A percentile compares a stretch with the other conserved stretches of the same genome.
These are phyloP conservation scores for Malthinus seriepunctatus DNA, from an alignment of 2,888 invertebrate species.

Conservation along the genomic window DNA sequence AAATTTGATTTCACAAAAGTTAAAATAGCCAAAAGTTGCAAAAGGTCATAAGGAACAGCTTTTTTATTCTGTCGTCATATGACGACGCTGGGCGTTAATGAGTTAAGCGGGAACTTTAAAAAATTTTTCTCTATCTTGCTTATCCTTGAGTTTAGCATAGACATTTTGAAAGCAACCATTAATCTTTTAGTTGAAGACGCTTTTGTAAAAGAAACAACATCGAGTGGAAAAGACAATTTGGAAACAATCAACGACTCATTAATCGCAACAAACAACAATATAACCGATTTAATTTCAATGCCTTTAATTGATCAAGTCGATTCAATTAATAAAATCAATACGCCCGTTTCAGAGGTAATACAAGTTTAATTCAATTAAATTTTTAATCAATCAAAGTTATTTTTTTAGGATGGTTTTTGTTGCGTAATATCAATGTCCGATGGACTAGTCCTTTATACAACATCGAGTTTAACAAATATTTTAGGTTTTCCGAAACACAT, in stretches of 20 bases:
- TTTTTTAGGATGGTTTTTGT: constrained; percentile 68
- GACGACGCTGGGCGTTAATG: too few species aligned
- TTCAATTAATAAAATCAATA: constrained; percentile 12
- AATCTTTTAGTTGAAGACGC: constrained; percentile 12
- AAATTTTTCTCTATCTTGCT: too few species aligned
- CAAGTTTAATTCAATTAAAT: neutral
- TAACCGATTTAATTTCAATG: constrained; percentile 3
- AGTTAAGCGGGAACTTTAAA: too few species aligned
- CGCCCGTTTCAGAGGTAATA: constrained; percentile 10
- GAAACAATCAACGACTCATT: neutral
- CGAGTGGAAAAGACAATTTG: neutral
- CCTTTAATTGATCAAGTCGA: constrained; percentile 11
- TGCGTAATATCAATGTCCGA: constrained; percentile 83
- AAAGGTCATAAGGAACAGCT: too few species aligned
- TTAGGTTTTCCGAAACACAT: constrained; percentile 81
- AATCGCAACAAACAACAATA: constrained; percentile 1
- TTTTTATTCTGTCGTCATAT: too few species aligned
- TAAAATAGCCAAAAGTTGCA: too few species aligned
- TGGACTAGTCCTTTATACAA: constrained; percentile 78
- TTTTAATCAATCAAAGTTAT: neutral
- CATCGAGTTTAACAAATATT: constrained; percentile 67
- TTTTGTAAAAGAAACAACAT: neutral
- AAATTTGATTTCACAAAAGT: too few species aligned
- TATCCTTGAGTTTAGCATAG: too few species aligned
- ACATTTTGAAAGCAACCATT: constrained; percentile 18